Percentiles rank a stretch among this genome's conserved stretches.
phyloP scores from a whole-genome alignment of 2,888 invertebrate genomes.

The Brachypalpus laphriformis region DNA sequence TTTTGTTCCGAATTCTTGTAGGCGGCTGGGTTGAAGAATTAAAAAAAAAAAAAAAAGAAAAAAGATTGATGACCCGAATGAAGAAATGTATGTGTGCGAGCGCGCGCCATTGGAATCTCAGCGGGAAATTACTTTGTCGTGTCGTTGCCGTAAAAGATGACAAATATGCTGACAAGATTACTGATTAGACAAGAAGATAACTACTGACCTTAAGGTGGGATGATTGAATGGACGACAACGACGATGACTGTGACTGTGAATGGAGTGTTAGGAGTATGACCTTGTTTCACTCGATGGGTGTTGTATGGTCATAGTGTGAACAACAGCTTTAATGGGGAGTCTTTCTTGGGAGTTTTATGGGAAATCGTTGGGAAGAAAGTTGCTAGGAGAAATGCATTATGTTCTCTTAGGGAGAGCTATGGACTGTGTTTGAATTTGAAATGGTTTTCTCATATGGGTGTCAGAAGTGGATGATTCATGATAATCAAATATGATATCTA shows the following conservation, averaged over 20 bases:
- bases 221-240: conserved; percentile 48
- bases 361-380: conserved; percentile 58
- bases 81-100: conserved; percentile 25
- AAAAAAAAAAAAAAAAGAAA: too few species aligned
- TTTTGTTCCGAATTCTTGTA: conserved; percentile 36
- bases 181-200: conserved; percentile 66
- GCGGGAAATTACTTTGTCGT: conserved; percentile 61
- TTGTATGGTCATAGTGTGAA: conserved; percentile 28
- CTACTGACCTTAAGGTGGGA: conserved; percentile 60
- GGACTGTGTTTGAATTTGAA: neutral
- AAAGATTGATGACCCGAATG: conserved; percentile 67
- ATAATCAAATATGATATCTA: neutral
- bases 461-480: conserved; percentile 1
- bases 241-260: conserved; percentile 27
- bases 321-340: conserved; percentile 18
- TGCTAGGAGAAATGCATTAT: too few species aligned
- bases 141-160: conserved; percentile 52
- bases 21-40: conserved; percentile 48
- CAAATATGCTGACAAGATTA: conserved; percentile 71
- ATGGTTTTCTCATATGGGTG: neutral
- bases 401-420: neutral
- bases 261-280: conserved; percentile 40
- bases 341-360: conserved; percentile 15
- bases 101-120: conserved; percentile 45
- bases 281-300: conserved; percentile 46